Base-by-base conservation (phyloP, 1,140 invertebrate genomes). In the Ganaspis sp. region DNA sequence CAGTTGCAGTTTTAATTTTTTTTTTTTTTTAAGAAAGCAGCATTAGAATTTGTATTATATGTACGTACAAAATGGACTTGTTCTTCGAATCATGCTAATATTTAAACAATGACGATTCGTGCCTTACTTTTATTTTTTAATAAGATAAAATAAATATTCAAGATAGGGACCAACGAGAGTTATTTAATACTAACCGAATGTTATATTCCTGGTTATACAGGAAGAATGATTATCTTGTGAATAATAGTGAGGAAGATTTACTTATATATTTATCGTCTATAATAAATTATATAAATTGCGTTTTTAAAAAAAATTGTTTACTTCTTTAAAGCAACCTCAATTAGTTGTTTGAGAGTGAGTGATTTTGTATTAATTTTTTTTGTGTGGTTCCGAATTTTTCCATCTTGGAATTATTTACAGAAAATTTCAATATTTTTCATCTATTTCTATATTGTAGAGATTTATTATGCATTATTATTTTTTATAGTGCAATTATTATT, bases 201-300 rank as follows among this genome's bases (percentile, higher is more conserved):
- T 85, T 81, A 81, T 72, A 75, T 40, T 85, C 84, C 84, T 86
- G 84, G 85, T 87, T 86, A 74, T 85, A 86, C 82, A 86, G 85
- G 85, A 85, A 70, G 38, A 77, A 73, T 54, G 76, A 29, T 72
- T 79, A 80, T 86, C 82, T 86, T 86, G 12, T 76, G 34, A 72
- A 76, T 26, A 29, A 12, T 64, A 64, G 58, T 29, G 53, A 75
- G 23, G 74, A 45, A 54, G 29, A 75, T 53, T 29, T 19, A 38
- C 45, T 42, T 58, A 70, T 76, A 21, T 73, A 73, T 76, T 77
- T 77, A 79, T 71, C 58, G 42, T 49, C 34, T 76, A 72, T 53
- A 74, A 83, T 83, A 81, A 81, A 81, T 83, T 81, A 81, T 79
- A 74, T 76, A 40, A 74, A 83, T 26, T 42, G 76, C 74, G 74